Evolutionary conservation across 2,888 invertebrate genomes (phyloP).

Genomic region (Tineola bisselliella): DNA sequence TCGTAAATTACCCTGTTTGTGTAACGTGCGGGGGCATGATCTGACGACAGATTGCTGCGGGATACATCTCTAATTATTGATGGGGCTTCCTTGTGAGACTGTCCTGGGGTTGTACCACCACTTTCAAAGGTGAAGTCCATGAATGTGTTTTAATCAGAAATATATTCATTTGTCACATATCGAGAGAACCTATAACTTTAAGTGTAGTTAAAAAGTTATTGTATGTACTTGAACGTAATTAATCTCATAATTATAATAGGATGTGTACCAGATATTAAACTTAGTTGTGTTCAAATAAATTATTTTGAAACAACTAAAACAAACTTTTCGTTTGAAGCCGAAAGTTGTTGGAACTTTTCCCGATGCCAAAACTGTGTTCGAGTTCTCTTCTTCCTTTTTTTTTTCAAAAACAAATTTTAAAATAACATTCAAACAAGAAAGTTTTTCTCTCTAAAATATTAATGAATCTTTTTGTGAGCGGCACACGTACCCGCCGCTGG

Average conservation of each 20-base stretch:
- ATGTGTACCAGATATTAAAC: neutral
- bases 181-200: too few relatives aligned
- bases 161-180: too few relatives aligned
- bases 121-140: too few relatives aligned
- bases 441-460: neutral
- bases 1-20: conserved; percentile 36
- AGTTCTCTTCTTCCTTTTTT: too few relatives aligned
- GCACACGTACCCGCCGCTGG: neutral
- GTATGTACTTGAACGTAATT: too few relatives aligned
- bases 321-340: neutral
- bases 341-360: conserved; percentile 4
- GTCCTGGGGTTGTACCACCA: too few relatives aligned
- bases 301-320: neutral
- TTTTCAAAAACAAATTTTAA: neutral
- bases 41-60: conserved; percentile 2
- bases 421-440: neutral
- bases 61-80: neutral
- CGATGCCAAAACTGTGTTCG: neutral
- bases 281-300: neutral
- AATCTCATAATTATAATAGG: too few relatives aligned
- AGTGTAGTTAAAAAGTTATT: too few relatives aligned
- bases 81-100: too few relatives aligned
- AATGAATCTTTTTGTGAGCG: neutral
- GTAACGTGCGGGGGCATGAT: conserved; percentile 18
- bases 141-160: too few relatives aligned